Base-by-base conservation (phyloP, 1,140 invertebrate species). In the Tetraneura akinire region DNA sequence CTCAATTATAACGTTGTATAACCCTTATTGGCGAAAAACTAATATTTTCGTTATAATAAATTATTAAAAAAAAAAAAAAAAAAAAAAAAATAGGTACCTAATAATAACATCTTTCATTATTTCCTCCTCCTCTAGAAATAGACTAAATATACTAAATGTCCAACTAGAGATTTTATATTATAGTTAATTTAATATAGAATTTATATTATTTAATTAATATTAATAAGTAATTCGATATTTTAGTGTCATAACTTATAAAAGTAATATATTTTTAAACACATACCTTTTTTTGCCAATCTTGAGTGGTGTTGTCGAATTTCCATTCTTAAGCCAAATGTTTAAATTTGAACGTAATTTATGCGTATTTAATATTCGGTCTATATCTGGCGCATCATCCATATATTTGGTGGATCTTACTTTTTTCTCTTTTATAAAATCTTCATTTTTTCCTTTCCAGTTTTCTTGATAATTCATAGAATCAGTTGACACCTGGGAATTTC, bases 371-470 rank as follows among this genome's bases (percentile, higher is more conserved):
- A 57, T 57, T 23, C 55, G 23, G 13, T 57, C 55, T 23, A 57
- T 57, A 57, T 57, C 23, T 57, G n/a, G n/a, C 23, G 9, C 21
- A 23, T 23, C n/a, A 57, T 3, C 21, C 55, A 57, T 26, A 21
- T 57, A 57, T 21, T 57, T 57, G 55, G 23, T 26, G 11, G 55
- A 21, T 57, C 21, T 57, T 10, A 23, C 23, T 26, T 57, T 57
- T 0, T 57, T 57, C 21, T 26, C 13, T 57, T 57, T 57, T 57
- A 21, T 13, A 2, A 57, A 57, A 23, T 23, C 55, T 53, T 53
- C n/a, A 3, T 53, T 23, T 55, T 55, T 57, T 23, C 23, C 55
- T 57, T 57, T 57, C 55, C 55, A 57, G 14, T 57, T 57, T 57
- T 57, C 23, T 11, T 57, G 55, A 57, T 62, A 16, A 29, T 62